Percentiles rank a stretch among this genome's conserved stretches.
Conservation (phyloP, 1,140 invertebrate genomes). For the Callitettix versicolor region DNA sequence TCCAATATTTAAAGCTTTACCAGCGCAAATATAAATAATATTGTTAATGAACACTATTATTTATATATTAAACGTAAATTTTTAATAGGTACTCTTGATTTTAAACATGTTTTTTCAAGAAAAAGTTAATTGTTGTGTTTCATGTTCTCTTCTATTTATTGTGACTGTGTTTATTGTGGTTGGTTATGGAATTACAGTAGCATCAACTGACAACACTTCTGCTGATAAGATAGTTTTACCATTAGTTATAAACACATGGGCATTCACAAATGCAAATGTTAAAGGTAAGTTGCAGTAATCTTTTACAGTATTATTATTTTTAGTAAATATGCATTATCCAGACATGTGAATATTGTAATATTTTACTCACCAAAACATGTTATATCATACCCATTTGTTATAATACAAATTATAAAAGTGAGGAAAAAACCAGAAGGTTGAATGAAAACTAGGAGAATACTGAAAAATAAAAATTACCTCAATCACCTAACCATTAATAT, state of each 20-base stretch:
- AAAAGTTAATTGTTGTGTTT: too few relatives aligned
- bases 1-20: too few relatives aligned
- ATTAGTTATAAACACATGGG: conserved; percentile 50
- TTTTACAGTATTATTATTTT: conserved; percentile 15
- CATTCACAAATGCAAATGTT: conserved; percentile 40
- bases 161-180: background rate
- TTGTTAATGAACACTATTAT: too few relatives aligned
- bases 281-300: conserved; percentile 35
- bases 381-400: conserved; percentile 3
- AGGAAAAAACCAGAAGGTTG: background rate
- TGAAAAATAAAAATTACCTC: background rate
- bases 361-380: conserved; percentile 3
- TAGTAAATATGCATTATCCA: too few relatives aligned
- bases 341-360: background rate
- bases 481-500: background rate
- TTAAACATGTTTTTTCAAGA: too few relatives aligned
- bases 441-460: conserved; percentile 18
- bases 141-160: background rate
- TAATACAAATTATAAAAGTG: conserved; percentile 2
- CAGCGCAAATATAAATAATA: too few relatives aligned
- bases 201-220: background rate
- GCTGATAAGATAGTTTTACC: conserved; percentile 28
- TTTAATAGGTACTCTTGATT: too few relatives aligned
- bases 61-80: too few relatives aligned
- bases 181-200: background rate